These are phyloP conservation scores for Musca vetustissima DNA, from an alignment of 1,140 invertebrate species.

Conservation along the genomic window DNA sequence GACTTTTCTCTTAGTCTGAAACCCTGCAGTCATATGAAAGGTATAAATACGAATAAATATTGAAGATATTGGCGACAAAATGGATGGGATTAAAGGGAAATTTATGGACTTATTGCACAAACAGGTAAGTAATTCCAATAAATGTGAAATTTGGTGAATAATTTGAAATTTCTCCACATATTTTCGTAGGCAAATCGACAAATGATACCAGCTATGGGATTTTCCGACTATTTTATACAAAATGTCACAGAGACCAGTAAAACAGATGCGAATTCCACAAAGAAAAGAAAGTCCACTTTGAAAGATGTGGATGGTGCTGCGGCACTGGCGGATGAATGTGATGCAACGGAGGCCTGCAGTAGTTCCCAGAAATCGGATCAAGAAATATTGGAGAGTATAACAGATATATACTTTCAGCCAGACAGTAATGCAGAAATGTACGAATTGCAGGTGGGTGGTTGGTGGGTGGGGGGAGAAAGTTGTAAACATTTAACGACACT, in stretches of 20 bases:
- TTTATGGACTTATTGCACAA: constrained; percentile 59
- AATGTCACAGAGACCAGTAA: constrained; percentile 35
- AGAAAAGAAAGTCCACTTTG: constrained; percentile 36
- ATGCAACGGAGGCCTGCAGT: background rate
- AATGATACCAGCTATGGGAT: constrained; percentile 61
- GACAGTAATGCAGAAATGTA: constrained; percentile 67
- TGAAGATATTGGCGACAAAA: constrained; percentile 43
- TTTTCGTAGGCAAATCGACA: constrained; percentile 47
- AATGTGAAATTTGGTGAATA: background rate
- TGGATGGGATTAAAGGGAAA: constrained; percentile 61
- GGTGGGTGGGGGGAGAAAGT: constrained; percentile 7
- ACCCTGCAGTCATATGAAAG: too few species aligned
- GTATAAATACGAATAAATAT: too few species aligned
- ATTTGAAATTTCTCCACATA: background rate
- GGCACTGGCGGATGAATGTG: constrained; percentile 5
- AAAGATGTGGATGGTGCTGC: background rate
- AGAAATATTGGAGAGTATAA: constrained; percentile 72
- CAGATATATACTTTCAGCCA: constrained; percentile 66
- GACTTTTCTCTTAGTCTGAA: too few species aligned
- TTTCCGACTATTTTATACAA: constrained; percentile 58
- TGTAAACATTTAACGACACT: background rate
- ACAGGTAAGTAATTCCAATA: constrained; percentile 55
- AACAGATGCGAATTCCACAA: constrained; percentile 28
- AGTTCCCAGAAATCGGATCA: constrained; percentile 67
- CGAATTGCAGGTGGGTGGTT: constrained; percentile 63